Evolutionary conservation across 2,797 vertebrate genomes (phyloP).

Genomic region (Aselliscus stoliczkanus): DNA sequence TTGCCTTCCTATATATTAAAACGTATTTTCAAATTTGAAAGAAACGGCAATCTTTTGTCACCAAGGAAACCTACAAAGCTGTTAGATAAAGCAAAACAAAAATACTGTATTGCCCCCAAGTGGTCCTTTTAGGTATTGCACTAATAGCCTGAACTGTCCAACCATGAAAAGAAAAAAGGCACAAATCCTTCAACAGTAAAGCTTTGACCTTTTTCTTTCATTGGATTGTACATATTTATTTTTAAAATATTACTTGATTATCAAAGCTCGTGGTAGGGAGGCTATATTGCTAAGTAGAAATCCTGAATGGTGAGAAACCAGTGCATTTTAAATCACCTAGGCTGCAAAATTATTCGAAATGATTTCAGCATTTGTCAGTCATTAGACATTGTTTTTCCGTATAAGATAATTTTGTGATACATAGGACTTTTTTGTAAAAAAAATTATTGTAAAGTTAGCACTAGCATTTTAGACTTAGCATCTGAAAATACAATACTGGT

Average conservation of each 20-base stretch:
- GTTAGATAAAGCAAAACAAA: neutral
- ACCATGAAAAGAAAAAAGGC: neutral
- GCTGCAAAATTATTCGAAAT: constrained; percentile 25
- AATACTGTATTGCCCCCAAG: constrained; percentile 78
- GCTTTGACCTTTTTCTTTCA: neutral
- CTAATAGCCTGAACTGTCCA: neutral
- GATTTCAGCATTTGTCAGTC: neutral
- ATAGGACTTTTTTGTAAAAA: neutral
- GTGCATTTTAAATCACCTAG: neutral
- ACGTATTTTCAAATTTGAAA: constrained; percentile 50
- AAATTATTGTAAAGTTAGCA: neutral
- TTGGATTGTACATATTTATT: neutral
- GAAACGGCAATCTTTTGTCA: constrained; percentile 43
- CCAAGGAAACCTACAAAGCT: neutral
- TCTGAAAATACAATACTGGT: neutral
- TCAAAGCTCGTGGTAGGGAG: neutral
- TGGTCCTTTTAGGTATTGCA: constrained; percentile 60
- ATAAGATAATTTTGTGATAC: neutral
- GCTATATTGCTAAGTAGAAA: neutral
- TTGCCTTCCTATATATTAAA: constrained; percentile 48
- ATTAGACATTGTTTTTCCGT: neutral
- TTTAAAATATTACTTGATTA: neutral
- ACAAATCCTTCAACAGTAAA: neutral
- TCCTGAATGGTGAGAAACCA: neutral
- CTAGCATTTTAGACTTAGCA: neutral